Percentiles rank a stretch among this genome's conserved stretches.
These are phyloP conservation scores for Zalophus californianus DNA, from an alignment of 2,797 vertebrate genomes.

Conservation along the genomic window DNA sequence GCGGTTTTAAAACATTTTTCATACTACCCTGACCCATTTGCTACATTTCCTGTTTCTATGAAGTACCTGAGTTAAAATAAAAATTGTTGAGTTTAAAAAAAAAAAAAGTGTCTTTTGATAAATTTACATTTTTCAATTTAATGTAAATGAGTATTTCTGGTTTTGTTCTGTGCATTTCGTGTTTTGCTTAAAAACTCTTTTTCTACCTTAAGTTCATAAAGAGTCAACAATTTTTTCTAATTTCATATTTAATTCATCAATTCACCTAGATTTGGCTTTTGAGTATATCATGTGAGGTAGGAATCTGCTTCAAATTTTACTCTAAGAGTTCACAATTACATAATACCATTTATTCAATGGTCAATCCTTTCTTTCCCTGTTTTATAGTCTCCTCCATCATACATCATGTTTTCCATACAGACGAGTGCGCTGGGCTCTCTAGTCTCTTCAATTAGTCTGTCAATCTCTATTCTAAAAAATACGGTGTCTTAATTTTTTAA, in stretches of 20 bases:
- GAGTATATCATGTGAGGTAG: neutral
- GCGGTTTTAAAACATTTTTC: too few relatives aligned
- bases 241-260: neutral
- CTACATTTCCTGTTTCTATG: too few relatives aligned
- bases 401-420: neutral
- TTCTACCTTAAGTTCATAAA: neutral
- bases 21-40: too few relatives aligned
- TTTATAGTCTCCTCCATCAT: neutral
- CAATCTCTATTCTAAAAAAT: neutral
- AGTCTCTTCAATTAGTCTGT: neutral
- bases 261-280: neutral
- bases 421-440: neutral
- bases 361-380: neutral
- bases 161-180: neutral
- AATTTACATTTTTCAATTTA: neutral
- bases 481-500: neutral
- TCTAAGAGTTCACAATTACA: neutral
- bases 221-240: neutral
- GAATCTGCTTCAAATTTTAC: neutral
- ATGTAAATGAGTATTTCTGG: neutral
- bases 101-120: neutral
- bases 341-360: neutral
- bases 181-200: neutral
- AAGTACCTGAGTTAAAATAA: too few relatives aligned
- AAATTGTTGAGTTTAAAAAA: too few relatives aligned